A percentile compares a stretch with the other conserved stretches of the same genome.
Evolutionary conservation across 92 coral and sea anemone species (phyloP).

Genomic region (Desmophyllum pertusum): DNA sequence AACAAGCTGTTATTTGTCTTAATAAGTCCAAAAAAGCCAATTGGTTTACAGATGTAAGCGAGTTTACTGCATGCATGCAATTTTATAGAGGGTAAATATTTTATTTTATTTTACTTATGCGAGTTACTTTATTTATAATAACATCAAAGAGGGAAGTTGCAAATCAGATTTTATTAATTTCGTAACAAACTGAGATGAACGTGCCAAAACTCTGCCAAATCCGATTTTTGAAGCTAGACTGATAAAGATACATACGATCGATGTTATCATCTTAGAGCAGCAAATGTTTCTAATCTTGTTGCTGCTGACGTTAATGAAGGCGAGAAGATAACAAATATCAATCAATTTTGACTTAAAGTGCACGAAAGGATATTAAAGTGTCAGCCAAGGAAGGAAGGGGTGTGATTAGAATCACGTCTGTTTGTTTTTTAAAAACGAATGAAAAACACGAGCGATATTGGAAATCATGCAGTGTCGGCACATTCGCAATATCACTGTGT

Average conservation of each 20-base stretch:
- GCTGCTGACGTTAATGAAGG: constrained; percentile 11
- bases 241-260: background rate
- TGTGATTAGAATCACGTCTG: constrained; percentile 1
- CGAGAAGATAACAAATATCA: constrained; percentile 2
- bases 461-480: background rate
- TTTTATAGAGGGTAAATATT: background rate
- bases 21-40: background rate
- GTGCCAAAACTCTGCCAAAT: background rate
- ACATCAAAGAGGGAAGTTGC: too few relatives aligned
- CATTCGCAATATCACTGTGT: background rate
- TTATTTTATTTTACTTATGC: background rate
- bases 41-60: background rate
- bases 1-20: background rate
- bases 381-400: constrained; percentile 1
- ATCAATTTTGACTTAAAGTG: background rate
- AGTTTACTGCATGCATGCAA: constrained; percentile 7
- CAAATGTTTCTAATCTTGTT: constrained; percentile 15
- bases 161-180: background rate
- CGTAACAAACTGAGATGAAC: background rate
- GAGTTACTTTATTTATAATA: background rate
- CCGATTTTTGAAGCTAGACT: background rate
- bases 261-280: background rate
- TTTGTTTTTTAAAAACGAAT: background rate
- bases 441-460: background rate
- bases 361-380: constrained; percentile 1